Percentiles rank a stretch among this genome's conserved stretches.
Evolutionary conservation across 2,113 vertebrate species (phyloP).

Genomic region (Argyrosomus japonicus): DNA sequence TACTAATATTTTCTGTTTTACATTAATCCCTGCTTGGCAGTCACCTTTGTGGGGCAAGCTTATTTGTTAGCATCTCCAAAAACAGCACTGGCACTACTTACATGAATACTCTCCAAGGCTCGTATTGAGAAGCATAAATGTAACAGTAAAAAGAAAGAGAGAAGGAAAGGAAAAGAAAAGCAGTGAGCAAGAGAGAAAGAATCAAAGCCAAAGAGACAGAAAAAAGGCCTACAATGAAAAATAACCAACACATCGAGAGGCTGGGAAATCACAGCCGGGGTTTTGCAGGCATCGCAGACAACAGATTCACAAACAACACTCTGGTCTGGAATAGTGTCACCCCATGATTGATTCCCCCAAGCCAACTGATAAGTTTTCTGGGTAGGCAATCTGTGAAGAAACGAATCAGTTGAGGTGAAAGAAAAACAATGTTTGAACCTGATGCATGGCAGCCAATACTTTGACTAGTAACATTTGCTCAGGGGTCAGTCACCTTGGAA

Average conservation of each 20-base stretch:
- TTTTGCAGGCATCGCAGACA: conserved; percentile 77
- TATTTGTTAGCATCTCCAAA: conserved; percentile 64
- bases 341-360: conserved; percentile 80
- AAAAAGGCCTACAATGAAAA: conserved; percentile 74
- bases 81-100: conserved; percentile 60
- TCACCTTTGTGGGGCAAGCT: conserved; percentile 62
- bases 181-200: neutral
- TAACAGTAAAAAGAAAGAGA: conserved; percentile 36
- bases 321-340: conserved; percentile 72
- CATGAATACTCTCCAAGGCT: conserved; percentile 66
- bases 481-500: conserved; percentile 73
- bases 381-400: conserved; percentile 77
- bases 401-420: conserved; percentile 68
- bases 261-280: conserved; percentile 76
- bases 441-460: conserved; percentile 74
- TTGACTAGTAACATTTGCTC: conserved; percentile 73
- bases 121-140: conserved; percentile 48
- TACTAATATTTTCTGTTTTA: conserved; percentile 61
- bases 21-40: conserved; percentile 65
- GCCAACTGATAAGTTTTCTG: conserved; percentile 79
- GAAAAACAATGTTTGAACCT: conserved; percentile 73
- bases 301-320: conserved; percentile 78
- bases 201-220: conserved; percentile 53
- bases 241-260: conserved; percentile 77
- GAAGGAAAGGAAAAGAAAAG: neutral